A percentile compares a stretch with the other conserved stretches of the same genome.
Conservation (phyloP, 2,113 vertebrate genomes). For the Barnardius zonarius region DNA sequence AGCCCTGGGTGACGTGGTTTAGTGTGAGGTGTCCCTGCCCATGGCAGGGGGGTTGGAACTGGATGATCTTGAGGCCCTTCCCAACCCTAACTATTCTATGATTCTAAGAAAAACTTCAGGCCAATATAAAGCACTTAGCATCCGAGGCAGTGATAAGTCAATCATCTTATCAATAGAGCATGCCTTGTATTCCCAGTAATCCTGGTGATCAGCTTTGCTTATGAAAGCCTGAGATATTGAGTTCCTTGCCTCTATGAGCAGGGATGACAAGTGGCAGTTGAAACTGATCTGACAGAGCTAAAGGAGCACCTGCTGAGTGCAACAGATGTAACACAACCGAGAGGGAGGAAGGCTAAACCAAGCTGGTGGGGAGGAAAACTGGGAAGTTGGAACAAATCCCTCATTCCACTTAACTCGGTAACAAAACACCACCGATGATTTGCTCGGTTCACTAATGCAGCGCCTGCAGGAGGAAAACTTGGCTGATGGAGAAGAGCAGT, state of each 20-base stretch:
- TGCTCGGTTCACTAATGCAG: neutral
- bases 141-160: neutral
- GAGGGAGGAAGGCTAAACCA: neutral
- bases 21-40: too few species aligned
- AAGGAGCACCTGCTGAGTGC: neutral
- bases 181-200: neutral
- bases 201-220: conserved; percentile 26
- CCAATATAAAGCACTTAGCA: neutral
- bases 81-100: too few species aligned
- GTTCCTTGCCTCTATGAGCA: neutral
- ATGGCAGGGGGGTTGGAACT: too few species aligned
- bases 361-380: neutral
- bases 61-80: too few species aligned
- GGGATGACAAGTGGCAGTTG: conserved; percentile 8
- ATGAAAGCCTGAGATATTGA: neutral
- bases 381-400: conserved; percentile 1
- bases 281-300: conserved; percentile 16
- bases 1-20: too few species aligned
- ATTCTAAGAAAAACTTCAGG: neutral
- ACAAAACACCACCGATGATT: neutral
- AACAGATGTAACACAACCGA: neutral
- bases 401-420: neutral
- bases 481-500: rapidly evolving
- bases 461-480: neutral
- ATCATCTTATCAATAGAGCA: neutral